Conservation (phyloP, 2,113 vertebrate genomes). For the Sarotherodon lohbergeri region DNA sequence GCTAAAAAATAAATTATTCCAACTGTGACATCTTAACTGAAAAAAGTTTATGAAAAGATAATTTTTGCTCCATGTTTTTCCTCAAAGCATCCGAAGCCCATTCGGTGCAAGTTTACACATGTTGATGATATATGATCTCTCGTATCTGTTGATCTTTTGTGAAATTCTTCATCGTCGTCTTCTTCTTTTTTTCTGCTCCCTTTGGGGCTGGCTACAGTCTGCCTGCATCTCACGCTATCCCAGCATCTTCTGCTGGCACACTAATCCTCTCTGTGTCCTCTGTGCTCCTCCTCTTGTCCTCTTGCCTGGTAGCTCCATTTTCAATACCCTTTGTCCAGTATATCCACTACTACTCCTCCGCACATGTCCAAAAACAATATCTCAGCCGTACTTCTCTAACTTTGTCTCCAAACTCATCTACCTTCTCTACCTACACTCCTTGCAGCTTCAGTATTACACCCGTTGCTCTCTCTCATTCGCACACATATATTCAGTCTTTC, state of each 20-base stretch:
- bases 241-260: background rate
- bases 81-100: accelerated
- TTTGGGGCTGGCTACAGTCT: background rate
- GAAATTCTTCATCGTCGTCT: background rate
- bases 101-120: background rate
- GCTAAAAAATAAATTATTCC: background rate
- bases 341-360: accelerated
- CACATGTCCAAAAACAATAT: accelerated
- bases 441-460: background rate
- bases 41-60: background rate
- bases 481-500: background rate
- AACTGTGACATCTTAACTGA: accelerated
- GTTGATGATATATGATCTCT: background rate
- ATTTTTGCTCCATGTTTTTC: background rate
- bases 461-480: accelerated
- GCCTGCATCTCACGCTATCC: background rate
- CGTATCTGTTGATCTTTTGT: background rate
- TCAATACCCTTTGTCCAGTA: background rate
- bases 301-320: background rate
- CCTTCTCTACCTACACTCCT: background rate
- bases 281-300: background rate
- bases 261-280: background rate
- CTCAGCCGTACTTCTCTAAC: background rate
- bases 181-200: background rate
- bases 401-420: background rate